Conservation (phyloP, 2,888 invertebrate species). For the Therioaphis trifolii region DNA sequence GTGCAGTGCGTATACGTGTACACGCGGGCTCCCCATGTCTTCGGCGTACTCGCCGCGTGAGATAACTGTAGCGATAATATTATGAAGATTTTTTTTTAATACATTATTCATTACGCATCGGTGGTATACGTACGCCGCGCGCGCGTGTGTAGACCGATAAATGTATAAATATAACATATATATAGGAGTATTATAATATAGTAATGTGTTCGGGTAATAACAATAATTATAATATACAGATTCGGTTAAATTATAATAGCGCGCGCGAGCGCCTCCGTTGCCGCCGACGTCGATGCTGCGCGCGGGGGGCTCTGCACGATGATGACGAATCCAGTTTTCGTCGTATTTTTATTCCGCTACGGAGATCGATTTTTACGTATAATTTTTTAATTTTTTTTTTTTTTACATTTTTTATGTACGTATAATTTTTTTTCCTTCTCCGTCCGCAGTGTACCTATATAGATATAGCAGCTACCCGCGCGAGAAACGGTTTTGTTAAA, state of each 20-base stretch:
- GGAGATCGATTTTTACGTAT: background rate
- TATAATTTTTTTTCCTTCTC: background rate
- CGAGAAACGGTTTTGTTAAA: slow-evolving; percentile 22
- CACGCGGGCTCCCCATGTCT: background rate
- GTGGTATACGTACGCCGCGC: background rate
- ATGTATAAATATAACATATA: no score
- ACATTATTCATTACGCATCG: slow-evolving; percentile 50
- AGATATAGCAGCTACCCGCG: background rate
- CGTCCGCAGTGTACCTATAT: no score
- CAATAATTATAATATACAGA: slow-evolving; percentile 55
- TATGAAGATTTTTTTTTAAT: slow-evolving; percentile 50
- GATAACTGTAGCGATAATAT: slow-evolving; percentile 53
- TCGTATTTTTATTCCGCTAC: background rate
- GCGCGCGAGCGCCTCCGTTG: background rate
- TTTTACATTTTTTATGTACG: background rate
- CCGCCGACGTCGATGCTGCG: background rate
- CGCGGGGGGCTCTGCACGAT: background rate
- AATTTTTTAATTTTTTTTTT: background rate
- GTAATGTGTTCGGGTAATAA: slow-evolving; percentile 37
- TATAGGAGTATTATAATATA: background rate
- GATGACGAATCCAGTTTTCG: slow-evolving; percentile 42
- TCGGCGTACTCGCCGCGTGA: background rate
- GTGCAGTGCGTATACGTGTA: no score
- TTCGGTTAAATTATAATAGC: slow-evolving; percentile 52
- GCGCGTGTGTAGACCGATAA: background rate